These are phyloP conservation scores for Phocoena phocoena DNA, from an alignment of 2,113 vertebrate species.

Conservation along the genomic window DNA sequence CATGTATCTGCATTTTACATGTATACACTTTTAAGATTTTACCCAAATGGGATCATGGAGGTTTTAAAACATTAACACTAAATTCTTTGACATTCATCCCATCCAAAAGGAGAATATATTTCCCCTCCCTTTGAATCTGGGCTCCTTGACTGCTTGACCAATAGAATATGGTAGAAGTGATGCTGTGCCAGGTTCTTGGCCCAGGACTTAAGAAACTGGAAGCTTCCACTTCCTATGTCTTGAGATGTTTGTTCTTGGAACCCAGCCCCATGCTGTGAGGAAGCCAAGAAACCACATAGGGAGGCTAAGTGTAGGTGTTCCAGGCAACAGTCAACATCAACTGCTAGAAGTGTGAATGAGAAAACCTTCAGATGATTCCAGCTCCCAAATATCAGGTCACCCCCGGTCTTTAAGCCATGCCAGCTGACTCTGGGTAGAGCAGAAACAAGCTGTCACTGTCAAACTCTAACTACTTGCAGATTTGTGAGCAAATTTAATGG, in stretches of 20 bases:
- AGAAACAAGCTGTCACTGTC: background rate
- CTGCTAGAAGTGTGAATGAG: background rate
- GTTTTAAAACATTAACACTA: background rate
- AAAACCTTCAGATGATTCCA: background rate
- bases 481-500: background rate
- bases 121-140: background rate
- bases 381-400: background rate
- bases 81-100: background rate
- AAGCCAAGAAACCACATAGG: background rate
- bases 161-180: background rate
- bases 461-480: background rate
- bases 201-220: background rate
- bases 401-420: background rate
- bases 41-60: background rate
- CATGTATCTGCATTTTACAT: background rate
- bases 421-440: background rate
- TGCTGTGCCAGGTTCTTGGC: background rate
- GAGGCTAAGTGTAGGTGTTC: background rate
- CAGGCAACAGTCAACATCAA: background rate
- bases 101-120: background rate
- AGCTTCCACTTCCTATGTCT: background rate
- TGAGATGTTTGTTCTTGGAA: background rate
- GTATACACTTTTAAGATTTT: background rate
- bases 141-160: background rate
- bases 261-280: background rate